Conservation (phyloP, 2,113 vertebrate genomes). For the Tor tambroides region DNA sequence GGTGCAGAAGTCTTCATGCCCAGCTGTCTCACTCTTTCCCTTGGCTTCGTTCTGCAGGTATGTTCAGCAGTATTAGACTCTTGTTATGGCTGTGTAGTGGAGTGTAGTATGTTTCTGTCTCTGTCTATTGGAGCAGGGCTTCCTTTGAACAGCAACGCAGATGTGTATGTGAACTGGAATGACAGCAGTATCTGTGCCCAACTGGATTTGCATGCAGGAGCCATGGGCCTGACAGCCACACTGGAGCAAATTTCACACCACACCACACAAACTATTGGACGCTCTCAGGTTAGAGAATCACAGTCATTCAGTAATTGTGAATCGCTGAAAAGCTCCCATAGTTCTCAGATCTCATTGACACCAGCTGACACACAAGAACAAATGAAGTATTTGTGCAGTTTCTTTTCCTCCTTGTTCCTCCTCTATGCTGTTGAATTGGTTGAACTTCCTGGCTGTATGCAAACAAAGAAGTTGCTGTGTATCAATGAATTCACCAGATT, state of each 20-base stretch:
- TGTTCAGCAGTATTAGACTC: not conserved
- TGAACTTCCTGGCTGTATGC: not conserved
- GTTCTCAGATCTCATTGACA: not conserved
- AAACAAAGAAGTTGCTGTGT: not conserved
- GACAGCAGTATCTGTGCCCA: constrained; percentile 57
- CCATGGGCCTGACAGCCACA: constrained; percentile 62
- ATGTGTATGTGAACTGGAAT: constrained; percentile 58
- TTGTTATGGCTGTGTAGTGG: not conserved
- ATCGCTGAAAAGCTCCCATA: not conserved
- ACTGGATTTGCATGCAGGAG: constrained; percentile 67
- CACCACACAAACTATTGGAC: not conserved
- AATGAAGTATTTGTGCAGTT: not conserved
- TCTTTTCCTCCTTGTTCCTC: not conserved
- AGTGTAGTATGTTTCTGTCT: not conserved
- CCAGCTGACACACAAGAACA: not conserved
- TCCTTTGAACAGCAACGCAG: constrained; percentile 64
- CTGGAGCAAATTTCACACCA: constrained; percentile 62
- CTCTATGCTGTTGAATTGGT: not conserved
- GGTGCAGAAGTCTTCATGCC: constrained; percentile 60
- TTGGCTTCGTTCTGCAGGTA: constrained; percentile 74
- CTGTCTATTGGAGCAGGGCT: constrained; percentile 71
- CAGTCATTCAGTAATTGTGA: not conserved
- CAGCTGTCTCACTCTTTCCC: constrained; percentile 72
- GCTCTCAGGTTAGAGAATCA: constrained; percentile 43
- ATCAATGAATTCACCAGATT: not conserved